These are phyloP conservation scores for Candoia aspera DNA, from an alignment of 2,113 vertebrate genomes.

Conservation along the genomic window DNA sequence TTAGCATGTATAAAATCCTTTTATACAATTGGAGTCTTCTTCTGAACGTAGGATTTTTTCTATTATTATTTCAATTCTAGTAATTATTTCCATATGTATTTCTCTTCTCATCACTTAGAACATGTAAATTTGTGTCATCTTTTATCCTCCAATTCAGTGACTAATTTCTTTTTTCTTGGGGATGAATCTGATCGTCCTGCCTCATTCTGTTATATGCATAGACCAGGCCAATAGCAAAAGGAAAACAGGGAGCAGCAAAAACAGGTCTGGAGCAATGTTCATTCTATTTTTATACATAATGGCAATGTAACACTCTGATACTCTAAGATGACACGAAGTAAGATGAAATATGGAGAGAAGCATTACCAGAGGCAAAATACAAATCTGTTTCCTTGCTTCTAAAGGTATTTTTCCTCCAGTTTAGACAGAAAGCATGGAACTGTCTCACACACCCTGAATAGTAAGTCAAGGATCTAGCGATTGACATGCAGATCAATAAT, in stretches of 20 bases:
- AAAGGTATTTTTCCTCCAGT: constrained; percentile 10
- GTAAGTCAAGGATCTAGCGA: constrained; percentile 35
- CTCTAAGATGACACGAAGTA: background rate
- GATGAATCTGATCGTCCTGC: background rate
- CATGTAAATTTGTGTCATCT: background rate
- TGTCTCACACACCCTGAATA: background rate
- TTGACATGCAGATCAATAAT: constrained; percentile 33
- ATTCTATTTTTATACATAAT: background rate
- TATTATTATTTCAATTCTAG: background rate
- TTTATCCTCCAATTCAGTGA: background rate
- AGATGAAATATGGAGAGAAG: background rate
- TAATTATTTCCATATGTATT: background rate
- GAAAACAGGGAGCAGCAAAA: background rate
- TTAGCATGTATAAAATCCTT: too few species aligned
- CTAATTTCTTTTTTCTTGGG: background rate
- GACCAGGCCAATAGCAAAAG: background rate
- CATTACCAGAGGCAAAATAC: constrained; percentile 13
- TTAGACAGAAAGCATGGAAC: constrained; percentile 10
- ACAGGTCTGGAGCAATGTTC: background rate
- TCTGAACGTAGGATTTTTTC: background rate
- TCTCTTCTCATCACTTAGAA: background rate
- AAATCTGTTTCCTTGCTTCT: constrained; percentile 6
- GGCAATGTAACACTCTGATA: background rate
- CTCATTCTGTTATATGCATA: background rate
- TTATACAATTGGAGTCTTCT: background rate